phyloP scores from a whole-genome alignment of 2,113 vertebrate species.

The Ctenodactylus gundi region DNA sequence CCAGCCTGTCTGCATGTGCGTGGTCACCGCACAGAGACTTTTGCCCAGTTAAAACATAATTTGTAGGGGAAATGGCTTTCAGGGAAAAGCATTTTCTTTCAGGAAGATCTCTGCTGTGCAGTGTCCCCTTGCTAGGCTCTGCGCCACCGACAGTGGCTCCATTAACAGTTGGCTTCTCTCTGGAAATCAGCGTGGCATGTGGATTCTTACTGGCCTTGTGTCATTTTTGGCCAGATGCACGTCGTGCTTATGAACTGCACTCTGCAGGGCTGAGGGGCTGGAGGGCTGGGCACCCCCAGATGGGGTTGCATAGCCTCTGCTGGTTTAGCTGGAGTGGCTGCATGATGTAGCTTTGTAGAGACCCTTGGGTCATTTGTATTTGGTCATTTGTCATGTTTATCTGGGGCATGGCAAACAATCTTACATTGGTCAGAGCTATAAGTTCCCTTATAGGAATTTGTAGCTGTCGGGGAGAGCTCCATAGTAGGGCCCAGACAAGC shows the following conservation, averaged over 20 bases:
- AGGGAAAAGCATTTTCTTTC: neutral
- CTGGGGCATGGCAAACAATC: neutral
- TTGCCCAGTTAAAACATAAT: neutral
- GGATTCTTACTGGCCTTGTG: accelerated
- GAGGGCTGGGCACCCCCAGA: neutral
- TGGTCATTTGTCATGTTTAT: neutral
- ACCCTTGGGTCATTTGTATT: neutral
- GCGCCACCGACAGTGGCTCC: accelerated
- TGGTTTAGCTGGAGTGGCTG: neutral
- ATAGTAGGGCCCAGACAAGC: neutral
- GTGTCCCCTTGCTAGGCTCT: neutral
- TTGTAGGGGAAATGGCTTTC: neutral
- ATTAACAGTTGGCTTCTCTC: accelerated
- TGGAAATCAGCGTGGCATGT: neutral
- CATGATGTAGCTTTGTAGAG: neutral
- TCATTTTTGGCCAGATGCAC: neutral
- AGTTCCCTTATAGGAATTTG: neutral
- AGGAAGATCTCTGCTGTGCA: neutral
- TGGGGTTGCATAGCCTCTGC: neutral
- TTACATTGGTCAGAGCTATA: neutral
- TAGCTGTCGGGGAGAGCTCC: neutral
- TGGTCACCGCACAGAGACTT: neutral
- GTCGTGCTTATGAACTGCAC: accelerated
- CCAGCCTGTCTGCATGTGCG: neutral
- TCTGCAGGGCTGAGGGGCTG: neutral